Evolutionary conservation across 2,113 vertebrate species (phyloP).

Genomic region (Mionectes macconnelli): DNA sequence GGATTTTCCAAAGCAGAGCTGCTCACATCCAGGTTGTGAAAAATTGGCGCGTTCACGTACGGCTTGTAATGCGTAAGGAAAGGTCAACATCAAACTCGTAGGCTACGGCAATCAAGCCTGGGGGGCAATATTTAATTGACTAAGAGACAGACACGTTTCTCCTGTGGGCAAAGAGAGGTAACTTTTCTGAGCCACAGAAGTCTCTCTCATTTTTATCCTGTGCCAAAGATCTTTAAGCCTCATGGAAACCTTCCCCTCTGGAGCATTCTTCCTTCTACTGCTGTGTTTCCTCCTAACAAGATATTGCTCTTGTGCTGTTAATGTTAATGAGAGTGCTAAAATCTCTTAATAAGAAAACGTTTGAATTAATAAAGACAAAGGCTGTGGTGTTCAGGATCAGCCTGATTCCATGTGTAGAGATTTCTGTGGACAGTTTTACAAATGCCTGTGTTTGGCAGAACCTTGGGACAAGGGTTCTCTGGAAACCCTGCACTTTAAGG

Average conservation of each 20-base stretch:
- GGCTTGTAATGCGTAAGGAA: neutral
- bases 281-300: constrained; percentile 18
- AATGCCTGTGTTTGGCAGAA: neutral
- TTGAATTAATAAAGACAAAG: constrained; percentile 15
- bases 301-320: constrained; percentile 17
- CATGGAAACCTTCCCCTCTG: neutral
- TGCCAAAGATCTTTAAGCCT: neutral
- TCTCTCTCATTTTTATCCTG: neutral
- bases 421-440: neutral
- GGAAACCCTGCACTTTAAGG: neutral
- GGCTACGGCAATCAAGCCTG: constrained; percentile 10
- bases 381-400: neutral
- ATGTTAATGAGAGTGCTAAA: constrained; percentile 42
- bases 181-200: constrained; percentile 23
- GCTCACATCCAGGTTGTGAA: neutral
- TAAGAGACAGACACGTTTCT: neutral
- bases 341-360: constrained; percentile 28
- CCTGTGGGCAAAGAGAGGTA: neutral
- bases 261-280: constrained; percentile 33
- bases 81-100: neutral
- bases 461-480: neutral
- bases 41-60: neutral
- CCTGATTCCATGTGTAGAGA: neutral
- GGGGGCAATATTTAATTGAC: constrained; percentile 29
- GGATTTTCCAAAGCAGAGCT: neutral